These are phyloP conservation scores for Eubucco bourcierii DNA, from an alignment of 2,113 vertebrate genomes.

Conservation along the genomic window DNA sequence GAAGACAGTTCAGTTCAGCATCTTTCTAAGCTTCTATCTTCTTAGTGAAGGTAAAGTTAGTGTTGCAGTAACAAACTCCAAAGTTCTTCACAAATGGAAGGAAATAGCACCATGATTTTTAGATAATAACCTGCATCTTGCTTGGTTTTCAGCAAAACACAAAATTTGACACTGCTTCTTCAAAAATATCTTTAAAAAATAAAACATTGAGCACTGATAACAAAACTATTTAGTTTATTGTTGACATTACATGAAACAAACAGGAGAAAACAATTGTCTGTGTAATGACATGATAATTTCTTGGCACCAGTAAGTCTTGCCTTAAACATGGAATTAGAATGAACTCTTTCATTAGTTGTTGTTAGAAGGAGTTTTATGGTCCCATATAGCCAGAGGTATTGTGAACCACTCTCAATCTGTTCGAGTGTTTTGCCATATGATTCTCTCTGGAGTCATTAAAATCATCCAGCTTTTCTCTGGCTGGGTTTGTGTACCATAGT, in stretches of 20 bases:
- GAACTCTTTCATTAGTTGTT: background rate
- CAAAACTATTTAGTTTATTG: background rate
- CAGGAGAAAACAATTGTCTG: background rate
- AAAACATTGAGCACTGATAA: background rate
- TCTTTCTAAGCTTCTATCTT: background rate
- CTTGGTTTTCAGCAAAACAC: background rate
- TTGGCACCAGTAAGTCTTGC: background rate
- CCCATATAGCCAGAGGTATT: background rate
- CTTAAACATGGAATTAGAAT: background rate
- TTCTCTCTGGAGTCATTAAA: background rate
- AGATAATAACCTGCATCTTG: background rate
- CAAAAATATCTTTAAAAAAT: background rate
- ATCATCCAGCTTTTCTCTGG: background rate
- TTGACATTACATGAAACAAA: background rate
- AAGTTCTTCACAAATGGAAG: background rate
- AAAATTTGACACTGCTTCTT: background rate
- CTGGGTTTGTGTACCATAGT: background rate
- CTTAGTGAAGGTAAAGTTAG: background rate
- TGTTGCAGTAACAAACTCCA: background rate
- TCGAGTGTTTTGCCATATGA: background rate
- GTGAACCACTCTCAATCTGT: background rate
- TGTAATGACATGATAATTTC: background rate
- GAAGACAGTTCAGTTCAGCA: background rate
- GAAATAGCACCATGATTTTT: rapidly evolving
- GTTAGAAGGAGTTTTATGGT: background rate